Percentiles rank a stretch among this genome's conserved stretches.
phyloP scores from a whole-genome alignment of 2,888 invertebrate species.

The Drosophila glabriapex region DNA sequence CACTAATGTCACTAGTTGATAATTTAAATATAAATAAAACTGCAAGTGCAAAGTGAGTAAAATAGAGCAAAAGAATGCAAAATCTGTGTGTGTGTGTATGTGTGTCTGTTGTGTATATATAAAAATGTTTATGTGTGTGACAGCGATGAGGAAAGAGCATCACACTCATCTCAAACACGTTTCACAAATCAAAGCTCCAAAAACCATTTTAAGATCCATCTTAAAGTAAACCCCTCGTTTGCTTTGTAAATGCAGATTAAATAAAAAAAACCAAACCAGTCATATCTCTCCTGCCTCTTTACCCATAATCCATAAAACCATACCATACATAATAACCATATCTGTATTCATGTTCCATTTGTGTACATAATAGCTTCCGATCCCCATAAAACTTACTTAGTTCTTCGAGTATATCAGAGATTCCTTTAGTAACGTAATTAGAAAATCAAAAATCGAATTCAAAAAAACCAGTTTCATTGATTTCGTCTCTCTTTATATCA shows the following conservation, averaged over 20 bases:
- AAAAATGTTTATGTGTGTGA: not conserved
- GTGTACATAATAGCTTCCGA: slow-evolving; percentile 50
- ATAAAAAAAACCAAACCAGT: not conserved
- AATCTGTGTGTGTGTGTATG: slow-evolving; percentile 4
- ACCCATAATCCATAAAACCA: slow-evolving; percentile 7
- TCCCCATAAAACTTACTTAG: slow-evolving; percentile 35
- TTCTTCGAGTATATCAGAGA: slow-evolving; percentile 49
- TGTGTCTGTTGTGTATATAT: slow-evolving; percentile 6
- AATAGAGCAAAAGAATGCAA: slow-evolving; percentile 31
- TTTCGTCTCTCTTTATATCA: slow-evolving; percentile 75
- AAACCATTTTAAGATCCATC: not conserved
- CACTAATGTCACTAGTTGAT: slow-evolving; percentile 96
- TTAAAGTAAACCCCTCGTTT: not conserved
- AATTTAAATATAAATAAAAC: slow-evolving; percentile 95
- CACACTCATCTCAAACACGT: slow-evolving; percentile 18
- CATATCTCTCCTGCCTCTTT: slow-evolving; percentile 7
- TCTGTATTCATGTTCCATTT: slow-evolving; percentile 49
- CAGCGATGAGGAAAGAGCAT: slow-evolving; percentile 16
- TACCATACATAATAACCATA: slow-evolving; percentile 9
- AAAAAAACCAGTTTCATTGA: slow-evolving; percentile 60
- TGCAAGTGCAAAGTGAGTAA: slow-evolving; percentile 89
- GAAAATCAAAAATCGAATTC: slow-evolving; percentile 38
- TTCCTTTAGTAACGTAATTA: slow-evolving; percentile 44
- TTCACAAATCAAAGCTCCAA: slow-evolving; percentile 7
- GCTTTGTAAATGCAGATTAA: not conserved